phyloP scores from a whole-genome alignment of 1,140 invertebrate genomes.

The Cotesia vestalis region DNA sequence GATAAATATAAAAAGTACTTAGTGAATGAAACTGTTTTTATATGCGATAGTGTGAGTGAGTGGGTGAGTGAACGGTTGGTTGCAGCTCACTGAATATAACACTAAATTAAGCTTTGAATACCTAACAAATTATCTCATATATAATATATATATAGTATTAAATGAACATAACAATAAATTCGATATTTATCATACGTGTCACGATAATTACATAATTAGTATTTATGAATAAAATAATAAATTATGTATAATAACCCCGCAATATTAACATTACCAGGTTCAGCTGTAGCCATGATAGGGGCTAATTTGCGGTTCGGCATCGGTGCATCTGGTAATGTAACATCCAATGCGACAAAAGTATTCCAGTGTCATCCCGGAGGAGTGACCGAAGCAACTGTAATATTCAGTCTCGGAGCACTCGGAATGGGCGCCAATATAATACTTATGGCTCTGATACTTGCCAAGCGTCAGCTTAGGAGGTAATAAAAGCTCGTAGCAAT shows the following conservation, averaged over 20 bases:
- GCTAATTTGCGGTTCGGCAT: conserved; percentile 78
- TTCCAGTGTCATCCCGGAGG: conserved; percentile 84
- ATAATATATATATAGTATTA: neutral
- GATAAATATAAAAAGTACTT: neutral
- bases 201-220: neutral
- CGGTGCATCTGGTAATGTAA: conserved; percentile 71
- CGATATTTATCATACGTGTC: neutral
- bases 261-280: conserved; percentile 63
- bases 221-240: neutral
- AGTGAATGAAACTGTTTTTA: conserved; percentile 19
- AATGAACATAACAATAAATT: neutral
- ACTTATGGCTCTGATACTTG: conserved; percentile 81
- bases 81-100: conserved; percentile 28
- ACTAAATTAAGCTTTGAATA: conserved; percentile 31
- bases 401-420: conserved; percentile 79
- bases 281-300: conserved; percentile 78
- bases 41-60: conserved; percentile 6
- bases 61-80: conserved; percentile 22
- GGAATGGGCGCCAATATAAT: conserved; percentile 85
- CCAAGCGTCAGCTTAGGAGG: conserved; percentile 79
- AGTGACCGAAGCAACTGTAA: conserved; percentile 80
- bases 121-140: neutral
- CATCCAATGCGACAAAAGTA: conserved; percentile 74
- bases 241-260: neutral
- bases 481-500: conserved; percentile 46